These are phyloP conservation scores for Oreortyx pictus DNA, from an alignment of 2,797 vertebrate species.

Conservation along the genomic window DNA sequence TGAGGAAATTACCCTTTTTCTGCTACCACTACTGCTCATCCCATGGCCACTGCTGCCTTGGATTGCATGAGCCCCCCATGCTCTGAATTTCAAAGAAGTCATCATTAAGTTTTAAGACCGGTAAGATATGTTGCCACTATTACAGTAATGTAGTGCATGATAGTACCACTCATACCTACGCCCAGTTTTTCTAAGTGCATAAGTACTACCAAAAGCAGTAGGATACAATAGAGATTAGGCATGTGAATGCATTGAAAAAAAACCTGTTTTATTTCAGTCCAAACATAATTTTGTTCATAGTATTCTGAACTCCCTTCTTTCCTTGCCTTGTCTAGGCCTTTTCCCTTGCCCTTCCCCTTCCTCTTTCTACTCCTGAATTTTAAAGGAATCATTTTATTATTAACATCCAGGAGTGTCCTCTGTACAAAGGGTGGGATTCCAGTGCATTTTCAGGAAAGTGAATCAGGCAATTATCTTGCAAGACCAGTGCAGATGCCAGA, in stretches of 20 bases:
- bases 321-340: not conserved
- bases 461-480: slow-evolving; percentile 20
- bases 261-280: no score
- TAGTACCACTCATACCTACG: not conserved
- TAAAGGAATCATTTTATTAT: not conserved
- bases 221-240: not conserved
- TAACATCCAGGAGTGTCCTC: not conserved
- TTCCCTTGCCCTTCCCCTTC: not conserved
- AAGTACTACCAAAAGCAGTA: not conserved
- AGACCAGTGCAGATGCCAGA: slow-evolving; percentile 1
- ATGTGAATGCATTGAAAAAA: not conserved
- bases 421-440: not conserved
- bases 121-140: not conserved
- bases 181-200: not conserved
- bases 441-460: slow-evolving; percentile 29
- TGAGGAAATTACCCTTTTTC: not conserved
- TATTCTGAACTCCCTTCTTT: not conserved
- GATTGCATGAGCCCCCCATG: not conserved
- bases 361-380: not conserved
- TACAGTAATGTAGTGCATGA: not conserved
- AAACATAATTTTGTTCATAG: no score
- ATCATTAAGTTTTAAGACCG: not conserved
- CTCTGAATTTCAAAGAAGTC: not conserved
- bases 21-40: fast-evolving
- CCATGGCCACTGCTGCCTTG: not conserved